Evolutionary conservation across 2,113 vertebrate species (phyloP), one percentile per base, ranked within the genome.

Genomic region (Oxyura jamaicensis): DNA sequence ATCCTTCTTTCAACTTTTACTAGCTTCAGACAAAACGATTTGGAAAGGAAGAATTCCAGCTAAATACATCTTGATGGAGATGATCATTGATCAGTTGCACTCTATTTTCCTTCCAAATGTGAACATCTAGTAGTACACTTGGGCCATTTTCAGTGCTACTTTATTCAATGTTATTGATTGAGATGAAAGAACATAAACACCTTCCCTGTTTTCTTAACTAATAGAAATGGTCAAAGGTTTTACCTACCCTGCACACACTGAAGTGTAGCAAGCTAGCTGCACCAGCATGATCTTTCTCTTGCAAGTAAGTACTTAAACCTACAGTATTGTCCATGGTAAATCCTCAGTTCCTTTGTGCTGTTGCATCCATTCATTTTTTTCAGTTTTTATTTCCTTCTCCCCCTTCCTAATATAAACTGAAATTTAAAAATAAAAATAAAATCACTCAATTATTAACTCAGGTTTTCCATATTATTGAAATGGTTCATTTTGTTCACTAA

Each of bases 1-100:
- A 86, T 82, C 69, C 81, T 92, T 88, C 94, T 97, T 97, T 97
- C 86, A 97, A 97, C 95, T 97, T 97, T 94, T 96, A 95, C 91
- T 87, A 63, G 65, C 59, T 85, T 95, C 91, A 94, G 81, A 81
- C 86, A 76, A 4, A 14, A 86, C 7, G n/a, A 84, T 94, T 91
- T 87, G 69, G 53, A 73, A 83, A 26, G 46, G 46, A 79, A 82
- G 81, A 87, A 21, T 69, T 63, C 25, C 79, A 87, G 41, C 55
- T 76, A 80, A 81, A 73, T 65, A 68, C 65, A 72, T 60, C 77
- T 55, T 87, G 66, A 79, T 62, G 53, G 35, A 92, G 86, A 58
- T 8, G 21, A 29, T 41, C 66, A 50, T 20, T 86, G 91, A 86
- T 72, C 66, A 84, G 44, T 84, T 93, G 68, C 76, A 79, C 33